Conservation (phyloP, 2,888 invertebrate genomes). For the Lasioglossum vierecki region DNA sequence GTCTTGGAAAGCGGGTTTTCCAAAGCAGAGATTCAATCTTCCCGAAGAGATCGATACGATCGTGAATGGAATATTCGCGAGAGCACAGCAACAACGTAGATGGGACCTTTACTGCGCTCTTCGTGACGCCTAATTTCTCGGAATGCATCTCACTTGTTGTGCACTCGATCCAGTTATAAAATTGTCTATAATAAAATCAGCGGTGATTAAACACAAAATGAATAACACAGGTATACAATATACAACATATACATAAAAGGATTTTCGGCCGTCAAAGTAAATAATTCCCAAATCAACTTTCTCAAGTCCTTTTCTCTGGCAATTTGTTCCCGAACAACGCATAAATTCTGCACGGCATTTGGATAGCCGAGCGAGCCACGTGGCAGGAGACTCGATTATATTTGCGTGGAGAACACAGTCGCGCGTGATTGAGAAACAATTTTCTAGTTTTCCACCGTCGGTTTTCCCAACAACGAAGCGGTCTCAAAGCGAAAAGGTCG, state of each 20-base stretch:
- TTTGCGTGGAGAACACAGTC: background rate
- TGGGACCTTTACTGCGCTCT: background rate
- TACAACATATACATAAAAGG: too few relatives aligned
- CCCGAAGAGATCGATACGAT: background rate
- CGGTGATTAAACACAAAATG: too few relatives aligned
- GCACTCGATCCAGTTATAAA: too few relatives aligned
- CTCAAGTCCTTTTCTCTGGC: background rate
- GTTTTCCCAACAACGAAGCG: background rate
- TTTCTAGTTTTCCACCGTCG: background rate
- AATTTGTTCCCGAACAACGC: background rate
- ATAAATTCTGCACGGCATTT: background rate
- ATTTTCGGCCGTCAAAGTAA: too few relatives aligned
- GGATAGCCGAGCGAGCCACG: background rate
- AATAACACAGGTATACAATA: too few relatives aligned
- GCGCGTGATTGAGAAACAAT: background rate
- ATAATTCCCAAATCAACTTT: background rate
- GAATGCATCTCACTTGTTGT: background rate
- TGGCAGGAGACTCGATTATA: background rate
- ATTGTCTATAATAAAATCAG: too few relatives aligned
- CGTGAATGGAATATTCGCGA: background rate
- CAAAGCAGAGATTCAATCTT: background rate
- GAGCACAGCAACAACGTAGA: background rate
- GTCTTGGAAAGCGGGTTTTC: background rate
- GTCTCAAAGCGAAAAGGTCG: background rate
- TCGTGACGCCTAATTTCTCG: background rate